Conservation (phyloP, 2,797 vertebrate species). For the Dicrostonyx torquatus region DNA sequence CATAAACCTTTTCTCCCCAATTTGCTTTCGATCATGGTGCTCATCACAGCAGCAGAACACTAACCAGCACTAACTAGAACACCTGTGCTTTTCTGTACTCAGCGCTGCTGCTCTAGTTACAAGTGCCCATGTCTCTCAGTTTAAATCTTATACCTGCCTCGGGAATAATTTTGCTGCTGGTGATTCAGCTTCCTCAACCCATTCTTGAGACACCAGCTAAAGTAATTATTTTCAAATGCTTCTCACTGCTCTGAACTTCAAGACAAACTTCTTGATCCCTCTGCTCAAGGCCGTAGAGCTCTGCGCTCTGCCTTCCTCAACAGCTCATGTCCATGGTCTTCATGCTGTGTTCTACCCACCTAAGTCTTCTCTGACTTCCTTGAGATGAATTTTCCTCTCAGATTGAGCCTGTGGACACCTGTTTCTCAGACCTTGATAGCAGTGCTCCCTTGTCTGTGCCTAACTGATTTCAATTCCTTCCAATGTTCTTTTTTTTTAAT, state of each 20-base stretch:
- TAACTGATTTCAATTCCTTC: background rate
- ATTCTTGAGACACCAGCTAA: background rate
- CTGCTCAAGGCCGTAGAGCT: background rate
- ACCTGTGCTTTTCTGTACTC: background rate
- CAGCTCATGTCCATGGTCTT: background rate
- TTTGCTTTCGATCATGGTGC: background rate
- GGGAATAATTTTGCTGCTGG: background rate
- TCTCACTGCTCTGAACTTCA: background rate
- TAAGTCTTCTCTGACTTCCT: background rate
- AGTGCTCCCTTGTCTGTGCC: background rate
- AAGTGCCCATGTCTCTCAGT: background rate
- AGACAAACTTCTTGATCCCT: background rate
- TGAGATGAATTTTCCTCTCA: background rate
- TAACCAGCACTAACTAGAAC: background rate
- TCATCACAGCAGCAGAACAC: background rate
- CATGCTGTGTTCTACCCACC: background rate
- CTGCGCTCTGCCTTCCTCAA: background rate
- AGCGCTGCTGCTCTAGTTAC: background rate
- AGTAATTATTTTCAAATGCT: background rate
- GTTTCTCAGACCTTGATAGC: background rate
- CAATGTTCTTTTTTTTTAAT: background rate
- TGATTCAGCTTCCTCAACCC: background rate
- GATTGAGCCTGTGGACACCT: background rate
- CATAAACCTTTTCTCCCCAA: background rate
- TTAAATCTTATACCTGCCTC: background rate